phyloP scores from a whole-genome alignment of 2,888 invertebrate species.

The Ferrisia virgata region DNA sequence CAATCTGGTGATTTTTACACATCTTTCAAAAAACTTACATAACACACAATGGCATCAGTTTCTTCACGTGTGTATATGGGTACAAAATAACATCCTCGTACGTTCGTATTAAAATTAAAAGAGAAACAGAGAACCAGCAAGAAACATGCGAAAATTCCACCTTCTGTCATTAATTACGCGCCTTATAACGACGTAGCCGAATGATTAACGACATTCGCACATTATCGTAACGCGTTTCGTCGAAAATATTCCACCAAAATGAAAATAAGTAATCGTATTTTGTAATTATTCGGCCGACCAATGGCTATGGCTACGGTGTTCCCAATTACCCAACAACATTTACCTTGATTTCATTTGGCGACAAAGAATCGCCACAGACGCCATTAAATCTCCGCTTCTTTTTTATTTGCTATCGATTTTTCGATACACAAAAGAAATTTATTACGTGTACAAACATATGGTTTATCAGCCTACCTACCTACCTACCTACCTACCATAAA shows the following conservation, averaged over 20 bases:
- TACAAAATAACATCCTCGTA: too few species aligned
- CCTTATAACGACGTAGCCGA: not conserved
- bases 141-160: not conserved
- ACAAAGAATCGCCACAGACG: not conserved
- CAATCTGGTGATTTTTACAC: too few species aligned
- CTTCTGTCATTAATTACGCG: not conserved
- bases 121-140: too few species aligned
- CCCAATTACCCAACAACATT: not conserved
- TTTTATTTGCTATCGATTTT: not conserved
- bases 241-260: not conserved
- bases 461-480: too few species aligned
- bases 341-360: not conserved
- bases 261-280: not conserved
- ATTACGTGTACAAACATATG: too few species aligned
- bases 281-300: not conserved
- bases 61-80: too few species aligned
- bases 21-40: too few species aligned
- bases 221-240: not conserved
- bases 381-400: not conserved
- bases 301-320: not conserved
- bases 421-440: not conserved
- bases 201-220: not conserved
- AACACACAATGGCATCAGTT: too few species aligned
- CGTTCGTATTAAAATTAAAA: too few species aligned
- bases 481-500: too few species aligned